phyloP scores from a whole-genome alignment of 2,888 invertebrate species.

The Trachelus stipa region DNA sequence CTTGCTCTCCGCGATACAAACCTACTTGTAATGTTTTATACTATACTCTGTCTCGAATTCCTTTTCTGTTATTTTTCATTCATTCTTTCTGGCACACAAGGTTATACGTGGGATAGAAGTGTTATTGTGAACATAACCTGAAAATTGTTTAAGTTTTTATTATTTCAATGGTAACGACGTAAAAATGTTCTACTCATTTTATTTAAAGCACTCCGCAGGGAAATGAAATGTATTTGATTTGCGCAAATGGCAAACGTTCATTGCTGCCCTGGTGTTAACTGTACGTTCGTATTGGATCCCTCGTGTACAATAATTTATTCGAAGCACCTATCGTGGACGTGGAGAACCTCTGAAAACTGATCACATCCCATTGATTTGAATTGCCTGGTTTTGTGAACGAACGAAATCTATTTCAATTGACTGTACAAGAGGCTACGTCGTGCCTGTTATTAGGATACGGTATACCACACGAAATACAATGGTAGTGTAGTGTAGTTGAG shows the following conservation, averaged over 20 bases:
- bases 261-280: background rate
- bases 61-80: background rate
- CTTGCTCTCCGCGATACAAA: background rate
- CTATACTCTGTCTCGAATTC: background rate
- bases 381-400: background rate
- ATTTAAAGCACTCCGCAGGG: background rate
- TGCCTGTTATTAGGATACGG: background rate
- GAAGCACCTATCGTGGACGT: background rate
- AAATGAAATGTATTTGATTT: background rate
- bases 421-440: background rate
- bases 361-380: background rate
- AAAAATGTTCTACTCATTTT: background rate
- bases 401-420: background rate
- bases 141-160: background rate
- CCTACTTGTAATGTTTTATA: background rate
- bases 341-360: background rate
- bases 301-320: background rate
- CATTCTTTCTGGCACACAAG: background rate
- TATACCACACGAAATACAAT: background rate
- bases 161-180: background rate
- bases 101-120: background rate
- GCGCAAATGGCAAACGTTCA: background rate
- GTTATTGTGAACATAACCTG: background rate
- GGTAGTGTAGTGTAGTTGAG: background rate
- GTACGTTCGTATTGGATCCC: background rate